A percentile compares a stretch with the other conserved stretches of the same genome.
These are phyloP conservation scores for Tychaedon coryphoeus DNA, from an alignment of 2,113 vertebrate species.

Conservation along the genomic window DNA sequence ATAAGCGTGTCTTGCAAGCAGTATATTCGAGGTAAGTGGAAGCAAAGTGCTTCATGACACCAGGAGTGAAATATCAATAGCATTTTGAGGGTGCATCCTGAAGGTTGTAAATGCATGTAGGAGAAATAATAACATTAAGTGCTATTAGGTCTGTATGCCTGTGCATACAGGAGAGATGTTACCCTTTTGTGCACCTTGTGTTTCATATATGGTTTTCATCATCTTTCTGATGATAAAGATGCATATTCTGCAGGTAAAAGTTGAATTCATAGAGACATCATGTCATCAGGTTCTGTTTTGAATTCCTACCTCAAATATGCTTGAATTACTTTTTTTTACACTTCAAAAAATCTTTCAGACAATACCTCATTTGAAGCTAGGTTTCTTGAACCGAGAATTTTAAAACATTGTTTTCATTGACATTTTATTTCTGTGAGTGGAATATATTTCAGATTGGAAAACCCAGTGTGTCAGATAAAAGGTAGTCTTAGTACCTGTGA, in stretches of 20 bases:
- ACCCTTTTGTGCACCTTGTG: background rate
- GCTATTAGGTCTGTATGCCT: background rate
- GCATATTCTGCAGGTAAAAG: background rate
- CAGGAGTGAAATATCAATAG: background rate
- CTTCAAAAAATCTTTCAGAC: background rate
- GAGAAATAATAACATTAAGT: background rate
- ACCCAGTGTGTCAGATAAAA: background rate
- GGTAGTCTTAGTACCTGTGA: background rate
- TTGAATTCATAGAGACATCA: background rate
- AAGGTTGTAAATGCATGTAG: background rate
- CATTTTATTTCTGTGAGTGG: background rate
- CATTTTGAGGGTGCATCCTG: background rate
- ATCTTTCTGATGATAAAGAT: background rate
- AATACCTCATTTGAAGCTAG: background rate
- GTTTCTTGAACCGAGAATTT: conserved; percentile 3
- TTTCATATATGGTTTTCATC: conserved; percentile 8
- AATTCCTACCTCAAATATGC: background rate
- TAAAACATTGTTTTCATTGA: background rate
- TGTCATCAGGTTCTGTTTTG: background rate
- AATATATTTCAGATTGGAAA: background rate
- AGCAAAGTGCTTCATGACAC: background rate
- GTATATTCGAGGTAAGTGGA: background rate
- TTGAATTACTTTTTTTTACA: background rate
- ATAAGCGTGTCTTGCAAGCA: background rate
- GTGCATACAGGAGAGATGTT: background rate